Evolutionary conservation across 2,888 invertebrate genomes (phyloP).

Genomic region (Antitype chi): DNA sequence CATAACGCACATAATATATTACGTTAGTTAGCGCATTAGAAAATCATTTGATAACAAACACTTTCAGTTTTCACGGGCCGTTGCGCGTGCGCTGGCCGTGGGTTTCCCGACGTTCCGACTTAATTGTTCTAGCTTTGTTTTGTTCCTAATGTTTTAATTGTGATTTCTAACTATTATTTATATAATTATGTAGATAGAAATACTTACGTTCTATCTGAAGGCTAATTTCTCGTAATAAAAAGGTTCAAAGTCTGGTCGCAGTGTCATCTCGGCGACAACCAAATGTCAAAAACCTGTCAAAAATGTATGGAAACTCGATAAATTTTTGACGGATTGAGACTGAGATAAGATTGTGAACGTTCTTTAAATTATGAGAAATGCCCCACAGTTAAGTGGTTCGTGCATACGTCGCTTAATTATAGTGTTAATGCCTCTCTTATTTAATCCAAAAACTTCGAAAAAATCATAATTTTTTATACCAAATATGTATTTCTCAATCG

Average conservation of each 20-base stretch:
- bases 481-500: not conserved
- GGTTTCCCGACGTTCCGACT: slow-evolving; percentile 58
- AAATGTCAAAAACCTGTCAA: no score
- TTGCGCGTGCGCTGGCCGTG: slow-evolving; percentile 50
- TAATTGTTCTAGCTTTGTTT: slow-evolving; percentile 44
- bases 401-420: not conserved
- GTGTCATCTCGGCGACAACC: no score
- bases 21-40: slow-evolving; percentile 45
- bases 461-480: no score
- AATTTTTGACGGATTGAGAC: no score
- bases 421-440: not conserved
- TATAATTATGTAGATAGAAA: no score
- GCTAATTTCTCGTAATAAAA: no score
- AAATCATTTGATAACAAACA: slow-evolving; percentile 61
- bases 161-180: not conserved
- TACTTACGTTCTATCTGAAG: not conserved
- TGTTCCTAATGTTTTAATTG: slow-evolving; percentile 20
- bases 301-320: no score
- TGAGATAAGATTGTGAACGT: no score
- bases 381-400: not conserved
- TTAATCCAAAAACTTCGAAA: no score
- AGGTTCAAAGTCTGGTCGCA: no score
- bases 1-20: slow-evolving; percentile 41
- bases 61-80: slow-evolving; percentile 73
- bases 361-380: no score